phyloP scores from a whole-genome alignment of 2,888 invertebrate species.

The Sarcophaga variegata region DNA sequence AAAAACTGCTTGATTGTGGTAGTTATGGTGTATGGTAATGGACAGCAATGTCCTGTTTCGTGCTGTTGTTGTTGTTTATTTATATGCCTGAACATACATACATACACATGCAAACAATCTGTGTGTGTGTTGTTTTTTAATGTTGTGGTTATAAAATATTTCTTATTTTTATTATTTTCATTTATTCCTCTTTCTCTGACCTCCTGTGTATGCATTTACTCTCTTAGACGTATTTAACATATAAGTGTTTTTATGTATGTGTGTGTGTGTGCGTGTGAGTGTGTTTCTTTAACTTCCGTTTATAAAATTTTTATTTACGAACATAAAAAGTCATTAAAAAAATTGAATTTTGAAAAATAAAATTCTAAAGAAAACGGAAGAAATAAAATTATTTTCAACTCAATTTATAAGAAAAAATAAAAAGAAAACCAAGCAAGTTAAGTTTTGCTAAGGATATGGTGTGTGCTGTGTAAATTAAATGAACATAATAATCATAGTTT shows the following conservation, averaged over 20 bases:
- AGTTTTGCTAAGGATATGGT: neutral
- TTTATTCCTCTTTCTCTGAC: neutral
- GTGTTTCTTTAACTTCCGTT: neutral
- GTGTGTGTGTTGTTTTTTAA: slow-evolving; percentile 16
- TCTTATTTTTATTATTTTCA: slow-evolving; percentile 52
- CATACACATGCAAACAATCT: neutral
- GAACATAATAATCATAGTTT: neutral
- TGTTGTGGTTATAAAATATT: slow-evolving; percentile 43
- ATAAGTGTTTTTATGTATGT: no score
- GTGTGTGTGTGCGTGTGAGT: neutral
- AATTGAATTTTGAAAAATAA: slow-evolving; percentile 37
- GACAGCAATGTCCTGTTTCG: slow-evolving; percentile 14
- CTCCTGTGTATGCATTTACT: neutral
- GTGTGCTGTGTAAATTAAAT: neutral
- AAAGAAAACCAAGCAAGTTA: neutral
- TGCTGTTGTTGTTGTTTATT: neutral
- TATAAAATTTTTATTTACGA: neutral
- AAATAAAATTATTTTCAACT: neutral
- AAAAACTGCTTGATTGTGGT: neutral
- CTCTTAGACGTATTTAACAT: neutral
- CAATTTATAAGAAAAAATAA: neutral
- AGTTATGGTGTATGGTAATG: slow-evolving; percentile 28
- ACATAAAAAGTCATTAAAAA: neutral
- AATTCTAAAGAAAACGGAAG: slow-evolving; percentile 1
- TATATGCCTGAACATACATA: neutral